Base-by-base conservation (phyloP, 2,113 vertebrate species). In the Chaetura pelagica region DNA sequence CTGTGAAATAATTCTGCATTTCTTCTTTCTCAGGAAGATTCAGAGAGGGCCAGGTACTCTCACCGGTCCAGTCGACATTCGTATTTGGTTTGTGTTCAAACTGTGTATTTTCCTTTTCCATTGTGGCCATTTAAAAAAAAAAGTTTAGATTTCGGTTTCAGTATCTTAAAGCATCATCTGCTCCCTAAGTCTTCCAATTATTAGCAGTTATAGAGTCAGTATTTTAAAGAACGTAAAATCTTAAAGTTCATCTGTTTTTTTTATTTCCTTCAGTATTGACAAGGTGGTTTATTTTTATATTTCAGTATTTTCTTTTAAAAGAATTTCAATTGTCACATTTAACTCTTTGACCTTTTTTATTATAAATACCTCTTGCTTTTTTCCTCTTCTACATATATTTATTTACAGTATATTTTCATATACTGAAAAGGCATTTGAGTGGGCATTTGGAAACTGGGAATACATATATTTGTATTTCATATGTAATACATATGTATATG, bases 21-120 rank as follows among this genome's bases (percentile, higher is more conserved):
- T 98, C 94, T 98, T 96, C 95, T 97, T 97, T 98, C 94, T 95
- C 96, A 99, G 99, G 99, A 99, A 97, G 99, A 99, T 96, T 94
- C 99, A 84, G 99, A 99, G 94, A 99, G 98, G 96, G 99, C 99
- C 97, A 98, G 98, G 97, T 96, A 98, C 96, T 98, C 98, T 96
- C 96, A 97, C 96, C 97, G 95, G 90, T 97, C 98, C 97, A 98
- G 97, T 97, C 98, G 79, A 92, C 97, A 93, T 93, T 98, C 97
- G 92, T 98, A 97, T 64, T 98, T 98, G 99, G 99, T 99, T 98
- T 98, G 99, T 99, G 98, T 96, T 96, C 49, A 72, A 85, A 71
- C 66, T 95, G 48, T 92, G 20, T 77, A 30, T 12, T 92, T 81
- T 6, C 14, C 61, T 52, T 94, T 68, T 94, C 35, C 3, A 38